These are phyloP conservation scores for Chauna torquata DNA, from an alignment of 2,113 vertebrate genomes.

Conservation along the genomic window DNA sequence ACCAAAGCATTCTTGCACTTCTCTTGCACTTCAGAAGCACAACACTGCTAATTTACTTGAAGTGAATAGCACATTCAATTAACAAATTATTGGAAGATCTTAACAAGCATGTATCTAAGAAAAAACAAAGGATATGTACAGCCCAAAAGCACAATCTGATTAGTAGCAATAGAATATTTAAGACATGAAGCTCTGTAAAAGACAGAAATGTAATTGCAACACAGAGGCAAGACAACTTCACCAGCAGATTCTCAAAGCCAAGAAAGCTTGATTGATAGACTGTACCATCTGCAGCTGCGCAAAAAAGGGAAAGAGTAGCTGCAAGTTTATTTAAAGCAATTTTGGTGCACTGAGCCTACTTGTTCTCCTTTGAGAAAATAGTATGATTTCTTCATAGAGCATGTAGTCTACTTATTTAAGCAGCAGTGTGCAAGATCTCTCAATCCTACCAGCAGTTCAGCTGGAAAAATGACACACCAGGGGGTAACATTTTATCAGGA, in stretches of 20 bases:
- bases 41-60: conserved; percentile 1
- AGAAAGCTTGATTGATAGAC: conserved; percentile 76
- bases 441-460: conserved; percentile 68
- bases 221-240: conserved; percentile 45
- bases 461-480: conserved; percentile 66
- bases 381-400: conserved; percentile 70
- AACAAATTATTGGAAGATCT: conserved; percentile 15
- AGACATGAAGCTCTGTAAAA: conserved; percentile 61
- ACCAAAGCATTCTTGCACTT: background rate
- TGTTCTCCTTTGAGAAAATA: conserved; percentile 78
- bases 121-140: background rate
- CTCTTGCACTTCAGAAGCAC: background rate
- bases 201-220: conserved; percentile 65
- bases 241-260: conserved; percentile 51
- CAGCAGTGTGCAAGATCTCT: conserved; percentile 72
- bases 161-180: conserved; percentile 26
- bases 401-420: conserved; percentile 77
- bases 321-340: conserved; percentile 78
- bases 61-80: conserved; percentile 5
- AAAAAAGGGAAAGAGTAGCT: conserved; percentile 49
- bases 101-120: background rate
- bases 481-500: conserved; percentile 76
- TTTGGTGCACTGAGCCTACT: conserved; percentile 67
- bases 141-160: conserved; percentile 46
- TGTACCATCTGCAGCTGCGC: conserved; percentile 66